Percentiles rank a stretch among this genome's conserved stretches.
phyloP scores from a whole-genome alignment of 2,113 vertebrate species.

The Elanoides forficatus region DNA sequence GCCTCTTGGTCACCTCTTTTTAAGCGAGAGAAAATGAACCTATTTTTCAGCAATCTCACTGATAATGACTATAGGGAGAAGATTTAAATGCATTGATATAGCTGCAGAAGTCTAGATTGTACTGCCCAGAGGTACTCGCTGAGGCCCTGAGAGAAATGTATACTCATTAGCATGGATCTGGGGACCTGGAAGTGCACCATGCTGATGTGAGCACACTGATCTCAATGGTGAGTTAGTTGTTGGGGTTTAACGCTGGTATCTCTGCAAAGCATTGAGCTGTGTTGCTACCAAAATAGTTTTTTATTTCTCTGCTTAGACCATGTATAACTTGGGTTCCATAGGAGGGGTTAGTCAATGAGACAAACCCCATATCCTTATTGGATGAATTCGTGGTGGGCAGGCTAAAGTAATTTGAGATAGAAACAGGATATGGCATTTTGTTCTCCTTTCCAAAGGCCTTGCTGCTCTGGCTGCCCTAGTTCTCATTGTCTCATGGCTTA shows the following conservation, averaged over 20 bases:
- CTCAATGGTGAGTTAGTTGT: not conserved
- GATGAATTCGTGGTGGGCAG: not conserved
- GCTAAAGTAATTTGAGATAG: not conserved
- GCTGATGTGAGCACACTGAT: not conserved
- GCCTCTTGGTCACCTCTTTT: not conserved
- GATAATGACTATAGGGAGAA: not conserved
- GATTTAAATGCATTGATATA: not conserved
- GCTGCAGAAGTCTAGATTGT: not conserved
- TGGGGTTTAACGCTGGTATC: not conserved
- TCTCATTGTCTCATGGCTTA: not conserved
- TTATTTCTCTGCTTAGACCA: not conserved
- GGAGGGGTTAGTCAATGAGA: not conserved
- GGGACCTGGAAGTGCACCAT: not conserved
- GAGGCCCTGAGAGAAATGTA: not conserved
- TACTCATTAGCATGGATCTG: not conserved
- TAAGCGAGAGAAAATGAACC: not conserved
- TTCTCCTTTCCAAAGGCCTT: not conserved
- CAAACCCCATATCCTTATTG: not conserved
- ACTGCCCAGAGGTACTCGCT: not conserved
- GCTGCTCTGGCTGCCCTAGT: not conserved
- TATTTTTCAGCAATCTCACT: not conserved
- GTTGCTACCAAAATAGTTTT: not conserved
- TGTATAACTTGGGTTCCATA: not conserved
- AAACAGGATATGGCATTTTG: not conserved
- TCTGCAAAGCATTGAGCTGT: not conserved